Evolutionary conservation across 2,888 invertebrate genomes (phyloP).

Genomic region (Drosophila bunnanda): DNA sequence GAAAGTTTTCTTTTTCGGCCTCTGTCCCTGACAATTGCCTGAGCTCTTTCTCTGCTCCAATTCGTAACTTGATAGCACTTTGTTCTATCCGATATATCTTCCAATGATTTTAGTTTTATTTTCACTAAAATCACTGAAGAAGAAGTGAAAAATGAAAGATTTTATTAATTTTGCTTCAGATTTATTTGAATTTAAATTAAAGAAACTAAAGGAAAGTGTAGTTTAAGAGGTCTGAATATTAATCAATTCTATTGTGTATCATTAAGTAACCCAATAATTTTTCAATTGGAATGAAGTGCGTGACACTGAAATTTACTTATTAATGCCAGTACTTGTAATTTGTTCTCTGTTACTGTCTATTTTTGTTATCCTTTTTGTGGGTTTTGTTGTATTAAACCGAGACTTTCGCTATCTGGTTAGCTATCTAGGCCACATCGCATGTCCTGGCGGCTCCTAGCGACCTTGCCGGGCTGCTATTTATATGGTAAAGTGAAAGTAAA

Average conservation of each 20-base stretch:
- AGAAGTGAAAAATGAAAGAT: too few relatives aligned
- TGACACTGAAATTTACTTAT: constrained; percentile 1
- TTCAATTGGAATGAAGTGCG: neutral
- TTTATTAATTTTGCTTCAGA: too few relatives aligned
- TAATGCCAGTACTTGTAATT: neutral
- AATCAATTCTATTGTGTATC: too few relatives aligned
- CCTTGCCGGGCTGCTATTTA: constrained; percentile 28
- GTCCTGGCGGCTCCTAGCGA: constrained; percentile 24
- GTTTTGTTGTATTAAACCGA: neutral
- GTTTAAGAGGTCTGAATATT: too few relatives aligned
- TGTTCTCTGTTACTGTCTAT: neutral
- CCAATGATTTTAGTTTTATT: neutral
- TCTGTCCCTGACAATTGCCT: constrained; percentile 40
- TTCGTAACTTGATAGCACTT: constrained; percentile 36
- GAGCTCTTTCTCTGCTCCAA: constrained; percentile 11
- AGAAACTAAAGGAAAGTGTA: neutral
- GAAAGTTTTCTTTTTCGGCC: constrained; percentile 12
- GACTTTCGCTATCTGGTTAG: constrained; percentile 9
- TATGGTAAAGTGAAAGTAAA: constrained; percentile 46
- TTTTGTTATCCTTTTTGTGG: neutral
- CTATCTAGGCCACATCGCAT: constrained; percentile 31
- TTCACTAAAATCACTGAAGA: neutral
- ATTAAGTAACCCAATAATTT: neutral
- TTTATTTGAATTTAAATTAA: neutral
- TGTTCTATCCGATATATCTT: constrained; percentile 13